Evolutionary conservation across 2,797 vertebrate genomes (phyloP).

Genomic region (Xerus rutilus): DNA sequence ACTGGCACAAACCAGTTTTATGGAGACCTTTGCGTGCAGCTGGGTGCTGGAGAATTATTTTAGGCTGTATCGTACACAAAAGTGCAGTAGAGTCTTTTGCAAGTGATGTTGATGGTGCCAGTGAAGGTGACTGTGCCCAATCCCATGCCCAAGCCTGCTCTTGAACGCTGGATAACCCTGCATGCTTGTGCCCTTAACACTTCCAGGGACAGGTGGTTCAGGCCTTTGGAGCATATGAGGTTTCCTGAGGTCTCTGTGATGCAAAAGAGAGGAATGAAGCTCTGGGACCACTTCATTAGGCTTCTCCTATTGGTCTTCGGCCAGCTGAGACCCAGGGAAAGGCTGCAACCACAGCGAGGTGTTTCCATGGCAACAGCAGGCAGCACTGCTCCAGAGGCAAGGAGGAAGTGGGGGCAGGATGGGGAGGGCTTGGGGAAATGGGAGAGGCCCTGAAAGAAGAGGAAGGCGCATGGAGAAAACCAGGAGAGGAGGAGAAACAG

Average conservation of each 20-base stretch:
- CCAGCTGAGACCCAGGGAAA: constrained; percentile 79
- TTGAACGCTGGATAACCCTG: background rate
- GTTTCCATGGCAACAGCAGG: constrained; percentile 83
- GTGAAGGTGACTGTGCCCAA: background rate
- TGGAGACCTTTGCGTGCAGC: background rate
- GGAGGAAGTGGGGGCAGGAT: background rate
- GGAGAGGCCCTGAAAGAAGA: background rate
- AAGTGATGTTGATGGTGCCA: background rate
- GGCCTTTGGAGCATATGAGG: background rate
- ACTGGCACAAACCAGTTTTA: background rate
- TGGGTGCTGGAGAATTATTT: background rate
- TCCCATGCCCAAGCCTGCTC: background rate
- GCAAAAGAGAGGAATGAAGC: background rate
- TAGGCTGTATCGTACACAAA: background rate
- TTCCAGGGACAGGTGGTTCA: background rate
- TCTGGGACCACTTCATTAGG: constrained; percentile 49
- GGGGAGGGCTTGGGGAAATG: background rate
- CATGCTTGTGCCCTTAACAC: background rate
- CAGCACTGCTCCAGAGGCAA: constrained; percentile 65
- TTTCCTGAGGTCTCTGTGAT: background rate
- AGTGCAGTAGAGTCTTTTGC: background rate
- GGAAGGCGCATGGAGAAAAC: background rate
- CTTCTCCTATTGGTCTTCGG: constrained; percentile 76
- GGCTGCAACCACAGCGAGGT: constrained; percentile 48
- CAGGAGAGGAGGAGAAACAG: background rate